Evolutionary conservation across 2,888 invertebrate genomes (phyloP).

Genomic region (Cataglyphis rosenhaueri): DNA sequence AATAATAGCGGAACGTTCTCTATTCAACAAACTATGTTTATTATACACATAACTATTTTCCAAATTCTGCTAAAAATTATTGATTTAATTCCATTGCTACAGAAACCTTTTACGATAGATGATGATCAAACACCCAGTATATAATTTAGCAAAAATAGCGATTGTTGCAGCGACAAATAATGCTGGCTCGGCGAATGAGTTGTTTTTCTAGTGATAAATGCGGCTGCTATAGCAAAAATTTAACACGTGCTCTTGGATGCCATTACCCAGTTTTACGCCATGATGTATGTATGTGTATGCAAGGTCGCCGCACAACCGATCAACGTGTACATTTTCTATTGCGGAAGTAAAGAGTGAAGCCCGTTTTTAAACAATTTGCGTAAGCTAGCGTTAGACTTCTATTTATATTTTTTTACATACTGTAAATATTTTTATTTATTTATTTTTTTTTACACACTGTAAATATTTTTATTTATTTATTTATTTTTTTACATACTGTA

Average conservation of each 20-base stretch:
- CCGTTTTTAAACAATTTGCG: neutral
- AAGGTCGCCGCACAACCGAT: constrained; percentile 34
- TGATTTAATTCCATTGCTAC: neutral
- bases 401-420: neutral
- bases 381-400: neutral
- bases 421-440: neutral
- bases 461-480: too few relatives aligned
- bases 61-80: neutral
- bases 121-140: neutral
- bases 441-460: neutral
- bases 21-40: neutral
- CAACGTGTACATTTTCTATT: constrained; percentile 16
- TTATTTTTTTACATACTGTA: neutral
- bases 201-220: constrained; percentile 47
- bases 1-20: too few relatives aligned
- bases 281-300: constrained; percentile 18
- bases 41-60: neutral
- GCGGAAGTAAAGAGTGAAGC: neutral
- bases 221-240: constrained; percentile 40
- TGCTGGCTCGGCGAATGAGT: constrained; percentile 24
- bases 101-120: neutral
- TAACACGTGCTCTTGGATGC: constrained; percentile 43
- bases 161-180: constrained; percentile 36
- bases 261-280: constrained; percentile 36
- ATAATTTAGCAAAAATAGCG: neutral